Evolutionary conservation across 2,797 vertebrate genomes (phyloP), one percentile per base, ranked within the genome.

Genomic region (Odontamblyopus lacepedii): DNA sequence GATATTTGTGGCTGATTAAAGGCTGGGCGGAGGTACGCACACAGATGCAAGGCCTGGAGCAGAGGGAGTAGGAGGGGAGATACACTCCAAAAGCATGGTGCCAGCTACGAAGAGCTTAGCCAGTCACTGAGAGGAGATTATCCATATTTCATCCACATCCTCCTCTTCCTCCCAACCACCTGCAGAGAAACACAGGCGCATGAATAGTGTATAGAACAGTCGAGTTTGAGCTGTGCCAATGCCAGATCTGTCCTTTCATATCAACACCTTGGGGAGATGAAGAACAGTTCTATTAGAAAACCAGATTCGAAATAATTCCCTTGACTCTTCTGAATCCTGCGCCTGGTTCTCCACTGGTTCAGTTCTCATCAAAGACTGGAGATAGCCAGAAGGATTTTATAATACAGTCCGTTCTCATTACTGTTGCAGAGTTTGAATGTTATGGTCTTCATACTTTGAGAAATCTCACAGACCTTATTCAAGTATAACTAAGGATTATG

Each of bases 61-160:
- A 88, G 82, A 71, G 53, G 79, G 79, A 81, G 84, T 81, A 82
- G 85, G 87, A 86, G 83, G 82, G 78, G 78, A 81, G 77, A 78
- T 73, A 78, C 83, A 78, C 16, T 41, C 82, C 85, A 79, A 88
- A 88, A 79, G 75, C 83, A 77, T 26, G 12, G 72, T 78, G 77
- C 86, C 84, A 86, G 83, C 76, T 78, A 82, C 86, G 83, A 79
- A 79, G 79, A 81, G 78, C 82, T 89, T 89, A 91, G 78, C 83
- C 82, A 85, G 83, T 85, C 81, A 88, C 74, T 83, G 87, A 86
- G 82, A 86, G 86, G 86, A 87, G 88, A 90, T 88, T 84, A 93
- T 90, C 87, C 85, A 91, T 92, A 91, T 91, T 92, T 91, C 85
- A 91, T 92, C 85, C 87, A 76, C 82, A 86, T 87, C 82, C 81